Base-by-base conservation (phyloP, 2,797 vertebrate species). In the Naso thynnoides region DNA sequence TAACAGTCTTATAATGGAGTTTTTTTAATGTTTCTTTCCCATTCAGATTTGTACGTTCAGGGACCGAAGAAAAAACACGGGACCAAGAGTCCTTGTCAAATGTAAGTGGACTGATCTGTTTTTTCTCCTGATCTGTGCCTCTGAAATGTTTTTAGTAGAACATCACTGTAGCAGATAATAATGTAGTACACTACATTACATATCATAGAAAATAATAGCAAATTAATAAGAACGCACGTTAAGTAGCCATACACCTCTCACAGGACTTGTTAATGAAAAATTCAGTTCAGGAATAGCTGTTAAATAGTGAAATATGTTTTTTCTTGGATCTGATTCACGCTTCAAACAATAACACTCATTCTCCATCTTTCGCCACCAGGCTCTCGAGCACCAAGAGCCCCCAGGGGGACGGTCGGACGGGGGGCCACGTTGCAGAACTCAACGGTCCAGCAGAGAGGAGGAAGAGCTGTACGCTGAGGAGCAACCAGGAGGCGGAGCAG, bases 401-500 rank as follows among this genome's bases (percentile, higher is more conserved):
- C 57, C 92, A 91, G 48, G 78, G 92, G 77, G 95, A 96, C 39
- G 78, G 89, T 56, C 89, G 95, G 78, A 86, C 92, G 54, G 50
- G 89, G 60, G 91, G 88, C 36, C 94, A 91, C 1, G 0, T 70
- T 36, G 82, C 90, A 0, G 95, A 97, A 64, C 94, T 95, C 74
- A 96, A 96, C 24, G 95, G 96, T 60, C 78, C 94, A 0, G 33
- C 92, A 73, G 96, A 97, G 63, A 96, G 96, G 95, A 95, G 94
- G 83, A 96, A 92, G 76, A 83, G 79, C 90, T 93, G 90, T 33
- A 1, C 82, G 0, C 42, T 85, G 57, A 93, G 94, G 65, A 93
- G 88, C 70, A 90, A 84, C 71, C 92, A 92, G 42, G 96, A 95
- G 55, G 8, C 90, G 1, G 94, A 96, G 57, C 95, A 96, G 95